Base-by-base conservation (phyloP, 2,113 vertebrate genomes). In the Brachyistius frenatus region DNA sequence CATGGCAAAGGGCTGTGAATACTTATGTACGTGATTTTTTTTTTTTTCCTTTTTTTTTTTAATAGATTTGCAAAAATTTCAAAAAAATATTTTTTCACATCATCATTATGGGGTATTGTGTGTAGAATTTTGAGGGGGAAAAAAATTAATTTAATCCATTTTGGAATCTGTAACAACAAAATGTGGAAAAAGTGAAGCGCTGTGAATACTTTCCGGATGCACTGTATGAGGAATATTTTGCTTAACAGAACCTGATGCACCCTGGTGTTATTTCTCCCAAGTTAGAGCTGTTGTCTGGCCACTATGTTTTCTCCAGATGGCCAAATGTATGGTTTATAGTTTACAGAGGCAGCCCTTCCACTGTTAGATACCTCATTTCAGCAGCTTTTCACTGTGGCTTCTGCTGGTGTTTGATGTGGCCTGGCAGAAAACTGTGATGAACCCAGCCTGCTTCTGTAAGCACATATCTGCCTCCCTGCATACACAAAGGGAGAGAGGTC, bases 271-370 rank as follows among this genome's bases (percentile, higher is more conserved):
- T 58, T 61, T 47, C 47, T 50, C 53, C 70, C 15, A 60, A 14
- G 58, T 53, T 37, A 44, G 77, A 70, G 47, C 61, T 61, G 2
- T 5, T 6, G 52, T 78, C 64, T n/a, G 23, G 3, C 56, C 62
- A 61, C 64, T 80, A 78, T 73, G 66, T 88, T 61, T 85, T 78
- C 66, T 77, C 57, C 73, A 85, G 63, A 77, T 86, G 76, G 53
- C 75, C 6, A 53, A 54, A 74, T 67, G 33, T 13, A 35, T 71
- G 54, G 52, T 85, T 88, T 73, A 66, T 73, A 66, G 39, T 68
- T 83, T 68, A 67, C 56, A 80, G 73, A 73, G 62, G 67, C 78
- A 49, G 64, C 7, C 41, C 23, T n/a, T 52, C 58, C 70, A 47
- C 66, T 53, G 16, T 62, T 46, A 72, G 75, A 39, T 64, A 47